These are phyloP conservation scores for Euphydryas editha DNA, from an alignment of 2,888 invertebrate genomes.

Conservation along the genomic window DNA sequence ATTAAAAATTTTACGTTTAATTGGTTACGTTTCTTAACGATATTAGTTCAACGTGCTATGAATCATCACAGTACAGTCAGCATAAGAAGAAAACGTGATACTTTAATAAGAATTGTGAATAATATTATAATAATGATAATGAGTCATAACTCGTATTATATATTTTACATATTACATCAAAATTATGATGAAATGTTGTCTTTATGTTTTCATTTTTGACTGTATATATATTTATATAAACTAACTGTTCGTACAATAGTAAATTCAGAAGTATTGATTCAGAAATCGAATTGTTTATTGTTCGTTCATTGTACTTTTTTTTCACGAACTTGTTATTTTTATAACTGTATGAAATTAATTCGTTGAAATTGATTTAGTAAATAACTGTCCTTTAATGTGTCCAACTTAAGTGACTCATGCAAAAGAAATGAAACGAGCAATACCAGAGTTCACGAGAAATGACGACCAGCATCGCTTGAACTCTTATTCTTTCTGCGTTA, in stretches of 20 bases:
- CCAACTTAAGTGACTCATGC: conserved; percentile 61
- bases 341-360: neutral
- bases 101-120: neutral
- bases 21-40: conserved; percentile 27
- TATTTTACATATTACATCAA: too few species aligned
- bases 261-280: too few species aligned
- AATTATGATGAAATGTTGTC: too few species aligned
- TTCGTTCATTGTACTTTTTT: too few species aligned
- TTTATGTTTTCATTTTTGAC: too few species aligned
- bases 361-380: neutral
- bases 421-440: conserved; percentile 50
- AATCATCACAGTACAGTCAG: conserved; percentile 30
- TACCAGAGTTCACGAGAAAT: conserved; percentile 50
- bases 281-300: too few species aligned
- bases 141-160: neutral
- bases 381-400: conserved; percentile 49
- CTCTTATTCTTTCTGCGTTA: conserved; percentile 1
- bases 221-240: too few species aligned
- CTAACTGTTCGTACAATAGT: too few species aligned
- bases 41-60: conserved; percentile 35
- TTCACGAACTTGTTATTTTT: neutral
- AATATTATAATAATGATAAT: neutral
- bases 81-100: neutral
- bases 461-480: neutral
- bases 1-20: conserved; percentile 32